Base-by-base conservation (phyloP, 2,113 vertebrate species). In the Pachyramphus minor region DNA sequence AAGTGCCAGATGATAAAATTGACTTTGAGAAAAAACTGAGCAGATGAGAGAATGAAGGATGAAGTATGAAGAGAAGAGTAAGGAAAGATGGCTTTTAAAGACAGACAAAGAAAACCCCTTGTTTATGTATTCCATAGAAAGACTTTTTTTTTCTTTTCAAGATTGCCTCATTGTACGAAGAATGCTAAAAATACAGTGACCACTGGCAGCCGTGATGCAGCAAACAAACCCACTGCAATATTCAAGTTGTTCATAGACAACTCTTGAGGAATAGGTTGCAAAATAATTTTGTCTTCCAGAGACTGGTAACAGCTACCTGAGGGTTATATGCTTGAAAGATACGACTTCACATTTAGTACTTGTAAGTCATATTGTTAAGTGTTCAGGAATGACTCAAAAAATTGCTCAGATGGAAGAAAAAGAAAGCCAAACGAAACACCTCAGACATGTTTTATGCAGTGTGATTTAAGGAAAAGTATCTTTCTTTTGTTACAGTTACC, bases 221-320 rank as follows among this genome's bases (percentile, higher is more conserved):
- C 93, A 97, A 96, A 96, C 68, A 97, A 96, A 86, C 59, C 27
- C 83, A 89, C 80, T 95, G 95, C 97, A 97, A 93, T 95, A 92
- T 84, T 73, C 89, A 92, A 31, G 97, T 97, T 96, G 35, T 93
- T 97, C 97, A 95, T 89, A 90, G 87, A 85, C 84, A 66, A 88
- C 93, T 91, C 89, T 97, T 13, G 13, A 86, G 88, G 69, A 97
- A 49, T 33, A 76, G 8, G 50, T 41, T 96, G 87, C 74, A 97
- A 97, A 97, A 97, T 91, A 96, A 88, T 96, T 97, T 95, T 95
- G 79, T 93, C 72, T 96, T 96, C 90, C 72, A 73, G 79, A 97
- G 71, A 95, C 74, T 95, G 66, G 20, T 82, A 96, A 90, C 71
- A 92, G 81, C 84, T 97, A 96, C 78, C 95, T 95, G 73, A 95